Conservation (phyloP, 2,113 vertebrate genomes). For the Sinocyclocheilus anshuiensis region DNA sequence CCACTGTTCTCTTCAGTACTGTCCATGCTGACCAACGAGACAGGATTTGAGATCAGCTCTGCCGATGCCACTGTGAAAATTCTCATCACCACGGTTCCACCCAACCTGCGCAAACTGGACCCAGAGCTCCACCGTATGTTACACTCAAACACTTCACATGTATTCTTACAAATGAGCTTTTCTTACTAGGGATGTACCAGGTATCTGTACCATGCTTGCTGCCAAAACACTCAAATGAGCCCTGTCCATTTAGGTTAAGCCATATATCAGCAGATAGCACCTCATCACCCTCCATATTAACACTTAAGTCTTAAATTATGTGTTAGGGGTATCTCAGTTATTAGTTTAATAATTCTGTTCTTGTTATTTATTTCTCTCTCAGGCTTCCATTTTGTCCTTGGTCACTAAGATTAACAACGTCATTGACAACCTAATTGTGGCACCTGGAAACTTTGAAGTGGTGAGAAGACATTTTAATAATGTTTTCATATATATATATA, state of each 20-base stretch:
- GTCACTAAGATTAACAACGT: constrained; percentile 99
- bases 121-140: constrained; percentile 89
- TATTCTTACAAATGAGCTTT: neutral
- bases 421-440: constrained; percentile 96
- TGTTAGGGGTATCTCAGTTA: neutral
- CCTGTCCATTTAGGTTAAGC: neutral
- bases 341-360: neutral
- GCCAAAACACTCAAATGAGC: neutral
- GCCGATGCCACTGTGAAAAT: constrained; percentile 95
- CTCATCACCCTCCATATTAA: neutral
- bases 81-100: constrained; percentile 95
- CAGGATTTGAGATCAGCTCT: constrained; percentile 95
- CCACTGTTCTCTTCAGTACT: constrained; percentile 77
- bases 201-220: neutral
- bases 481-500: too few species aligned
- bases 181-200: neutral
- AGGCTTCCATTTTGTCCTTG: constrained; percentile 96
- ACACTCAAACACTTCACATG: neutral
- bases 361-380: neutral
- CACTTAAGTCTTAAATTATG: neutral
- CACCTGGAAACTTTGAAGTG: constrained; percentile 97
- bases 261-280: too few species aligned
- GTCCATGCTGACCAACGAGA: constrained; percentile 96
- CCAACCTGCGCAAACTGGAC: constrained; percentile 95
- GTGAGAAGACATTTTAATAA: constrained; percentile 72